These are phyloP conservation scores for Alectoris magna DNA, from an alignment of 2,797 vertebrate genomes.

Conservation along the genomic window DNA sequence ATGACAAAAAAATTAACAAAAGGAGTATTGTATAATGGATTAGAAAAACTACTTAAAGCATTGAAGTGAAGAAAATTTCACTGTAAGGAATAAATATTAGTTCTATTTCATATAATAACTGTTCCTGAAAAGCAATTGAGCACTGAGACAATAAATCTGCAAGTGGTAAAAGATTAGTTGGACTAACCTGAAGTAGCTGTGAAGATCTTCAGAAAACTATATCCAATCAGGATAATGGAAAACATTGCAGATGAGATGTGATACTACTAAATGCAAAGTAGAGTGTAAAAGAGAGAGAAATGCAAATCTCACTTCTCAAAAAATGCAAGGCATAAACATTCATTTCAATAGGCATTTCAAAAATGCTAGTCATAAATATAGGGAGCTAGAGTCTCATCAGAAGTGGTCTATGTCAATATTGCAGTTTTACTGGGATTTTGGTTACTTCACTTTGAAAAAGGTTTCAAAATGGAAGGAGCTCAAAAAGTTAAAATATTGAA, in stretches of 20 bases:
- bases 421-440: background rate
- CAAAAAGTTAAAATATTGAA: background rate
- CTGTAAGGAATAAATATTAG: background rate
- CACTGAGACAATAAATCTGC: background rate
- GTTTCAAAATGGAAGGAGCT: background rate
- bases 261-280: background rate
- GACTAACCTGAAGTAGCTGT: background rate
- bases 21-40: background rate
- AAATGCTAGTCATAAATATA: background rate
- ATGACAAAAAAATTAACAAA: background rate
- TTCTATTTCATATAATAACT: background rate
- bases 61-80: background rate
- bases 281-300: background rate
- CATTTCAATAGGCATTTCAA: background rate
- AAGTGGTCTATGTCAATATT: background rate
- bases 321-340: background rate
- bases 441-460: background rate
- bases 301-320: background rate
- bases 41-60: background rate
- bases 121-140: background rate
- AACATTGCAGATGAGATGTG: background rate
- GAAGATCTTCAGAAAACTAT: background rate
- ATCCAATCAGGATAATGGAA: background rate
- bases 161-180: background rate
- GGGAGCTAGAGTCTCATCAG: background rate